Evolutionary conservation across 2,797 vertebrate genomes (phyloP), one percentile per base, ranked within the genome.

Genomic region (Neosilurus mollespiculum): DNA sequence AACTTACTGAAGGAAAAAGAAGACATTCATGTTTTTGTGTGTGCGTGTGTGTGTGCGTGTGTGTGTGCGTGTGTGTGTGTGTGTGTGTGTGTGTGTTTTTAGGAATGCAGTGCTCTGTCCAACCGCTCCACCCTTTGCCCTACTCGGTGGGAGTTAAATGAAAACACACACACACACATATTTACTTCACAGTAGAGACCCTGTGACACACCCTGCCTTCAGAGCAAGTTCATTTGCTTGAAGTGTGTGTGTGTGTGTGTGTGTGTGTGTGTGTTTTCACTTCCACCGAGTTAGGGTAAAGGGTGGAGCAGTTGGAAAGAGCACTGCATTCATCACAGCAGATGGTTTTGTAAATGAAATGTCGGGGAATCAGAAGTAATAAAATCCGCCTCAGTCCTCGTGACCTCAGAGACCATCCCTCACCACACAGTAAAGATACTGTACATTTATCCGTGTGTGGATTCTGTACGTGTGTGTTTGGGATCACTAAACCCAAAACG

Each of bases 141-240:
- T 58, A 58, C 26, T 69, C 24, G 10, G 79, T 24, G 51, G 20
- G 18, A 66, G 61, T 64, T 72, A 72, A 54, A n/a, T 9, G 15
- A 26, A 71, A 16, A 62, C 22, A 51, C 62, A 65, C n/a, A 53
- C n/a, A 51, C 22, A 51, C 15, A 0, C 3, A 3, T 0, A 61
- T 7, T 62, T 78, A 76, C 16, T 77, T 11, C 20, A 22, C 15
- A 34, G 26, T 34, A 59, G 18, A 70, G 75, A 61, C 66, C 30
- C 20, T 58, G 26, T 26, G 53, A 67, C 72, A 83, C 72, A 69
- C 81, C 81, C 81, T 83, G 34, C 62, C 53, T 82, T 76, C 61
- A 75, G 58, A 22, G n/a, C 26, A 22, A 22, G 7, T 26, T 61
- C 8, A 51, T 77, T 37, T 77, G 54, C 15, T 16, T 54, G 6